Conservation (phyloP, 2,888 invertebrate genomes). For the Sialis lutaria region DNA sequence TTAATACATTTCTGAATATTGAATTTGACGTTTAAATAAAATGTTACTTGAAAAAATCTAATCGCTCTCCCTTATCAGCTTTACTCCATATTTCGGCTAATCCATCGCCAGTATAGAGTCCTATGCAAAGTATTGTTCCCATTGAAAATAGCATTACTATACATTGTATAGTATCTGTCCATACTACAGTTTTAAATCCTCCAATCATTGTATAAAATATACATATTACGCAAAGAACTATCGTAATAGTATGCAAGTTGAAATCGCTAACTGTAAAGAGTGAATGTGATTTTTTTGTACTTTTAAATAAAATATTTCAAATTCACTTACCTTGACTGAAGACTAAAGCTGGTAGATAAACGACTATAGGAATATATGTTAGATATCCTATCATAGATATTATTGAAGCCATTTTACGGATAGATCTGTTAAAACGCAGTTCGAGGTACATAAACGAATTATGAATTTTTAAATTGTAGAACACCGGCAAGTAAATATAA, state of each 20-base stretch:
- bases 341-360: too few relatives aligned
- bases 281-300: background rate
- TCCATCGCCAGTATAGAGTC: constrained; percentile 34
- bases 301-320: too few relatives aligned
- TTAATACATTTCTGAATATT: background rate
- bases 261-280: constrained; percentile 46
- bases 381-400: too few relatives aligned
- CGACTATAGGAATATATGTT: too few relatives aligned
- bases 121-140: constrained; percentile 35
- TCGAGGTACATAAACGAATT: too few relatives aligned
- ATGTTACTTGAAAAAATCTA: constrained; percentile 43
- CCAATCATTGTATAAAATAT: constrained; percentile 61
- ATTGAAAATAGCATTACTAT: constrained; percentile 35
- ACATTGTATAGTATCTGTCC: constrained; percentile 42
- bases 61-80: constrained; percentile 33
- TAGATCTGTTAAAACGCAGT: too few relatives aligned
- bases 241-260: constrained; percentile 42
- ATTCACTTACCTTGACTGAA: too few relatives aligned
- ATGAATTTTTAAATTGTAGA: too few relatives aligned
- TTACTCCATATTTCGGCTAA: constrained; percentile 36
- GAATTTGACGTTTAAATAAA: background rate
- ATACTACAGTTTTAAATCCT: constrained; percentile 47
- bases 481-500: too few relatives aligned
- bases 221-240: constrained; percentile 51
- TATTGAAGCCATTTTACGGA: too few relatives aligned